Percentiles rank a stretch among this genome's conserved stretches.
phyloP scores from a whole-genome alignment of 2,113 vertebrate genomes.

The Mormyrus lacerda region DNA sequence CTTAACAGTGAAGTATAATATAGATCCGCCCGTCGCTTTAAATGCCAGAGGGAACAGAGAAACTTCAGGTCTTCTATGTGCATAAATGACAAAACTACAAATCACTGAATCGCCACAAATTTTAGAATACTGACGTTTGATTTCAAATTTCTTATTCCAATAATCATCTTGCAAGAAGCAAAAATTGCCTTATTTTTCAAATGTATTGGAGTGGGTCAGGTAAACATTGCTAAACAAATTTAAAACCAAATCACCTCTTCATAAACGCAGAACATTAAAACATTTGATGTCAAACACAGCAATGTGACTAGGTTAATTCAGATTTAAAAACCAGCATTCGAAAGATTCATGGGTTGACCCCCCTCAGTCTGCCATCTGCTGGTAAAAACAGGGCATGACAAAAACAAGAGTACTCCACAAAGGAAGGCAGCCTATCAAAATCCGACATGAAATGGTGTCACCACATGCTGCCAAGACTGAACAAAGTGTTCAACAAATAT shows the following conservation, averaged over 20 bases:
- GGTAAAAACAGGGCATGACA: constrained; percentile 19
- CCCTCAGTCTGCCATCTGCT: constrained; percentile 28
- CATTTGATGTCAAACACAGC: not conserved
- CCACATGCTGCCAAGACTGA: not conserved
- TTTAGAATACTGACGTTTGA: not conserved
- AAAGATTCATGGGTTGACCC: constrained; percentile 7
- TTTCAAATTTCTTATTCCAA: not conserved
- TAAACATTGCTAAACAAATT: not conserved
- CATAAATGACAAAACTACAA: not conserved
- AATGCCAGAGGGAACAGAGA: not conserved
- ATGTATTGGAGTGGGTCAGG: not conserved
- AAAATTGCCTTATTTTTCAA: not conserved
- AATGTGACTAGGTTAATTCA: not conserved
- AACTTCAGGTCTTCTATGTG: not conserved
- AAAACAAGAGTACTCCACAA: constrained; percentile 7
- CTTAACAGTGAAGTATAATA: not conserved
- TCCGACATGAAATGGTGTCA: not conserved
- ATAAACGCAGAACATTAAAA: not conserved
- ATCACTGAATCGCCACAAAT: not conserved
- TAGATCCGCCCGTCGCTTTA: not conserved
- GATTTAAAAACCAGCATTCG: not conserved
- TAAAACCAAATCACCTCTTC: not conserved
- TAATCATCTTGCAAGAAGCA: not conserved
- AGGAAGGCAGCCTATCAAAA: constrained; percentile 6
- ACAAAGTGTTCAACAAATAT: not conserved